A percentile compares a stretch with the other conserved stretches of the same genome.
phyloP scores from a whole-genome alignment of 2,797 vertebrate species.

The Momotus momota region DNA sequence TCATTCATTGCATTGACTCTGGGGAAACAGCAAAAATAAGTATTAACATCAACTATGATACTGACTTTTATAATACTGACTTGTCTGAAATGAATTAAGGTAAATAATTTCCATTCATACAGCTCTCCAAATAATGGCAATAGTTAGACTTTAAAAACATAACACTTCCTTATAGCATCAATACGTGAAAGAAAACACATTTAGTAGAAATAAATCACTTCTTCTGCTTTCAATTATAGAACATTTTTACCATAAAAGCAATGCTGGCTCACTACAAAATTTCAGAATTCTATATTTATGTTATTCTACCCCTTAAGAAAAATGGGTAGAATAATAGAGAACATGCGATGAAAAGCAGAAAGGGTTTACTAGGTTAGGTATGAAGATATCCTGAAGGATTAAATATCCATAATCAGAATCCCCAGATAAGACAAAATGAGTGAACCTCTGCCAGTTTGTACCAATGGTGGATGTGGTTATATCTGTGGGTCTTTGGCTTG shows the following conservation, averaged over 20 bases:
- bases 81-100: background rate
- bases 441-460: background rate
- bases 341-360: background rate
- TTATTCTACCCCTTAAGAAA: background rate
- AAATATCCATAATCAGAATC: background rate
- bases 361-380: background rate
- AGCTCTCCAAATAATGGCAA: background rate
- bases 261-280: background rate
- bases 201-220: background rate
- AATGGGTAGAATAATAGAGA: background rate
- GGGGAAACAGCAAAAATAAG: background rate
- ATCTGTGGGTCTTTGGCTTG: background rate
- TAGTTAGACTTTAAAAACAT: background rate
- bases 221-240: background rate
- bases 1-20: background rate
- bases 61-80: background rate
- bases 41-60: background rate
- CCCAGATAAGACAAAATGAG: background rate
- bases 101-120: background rate
- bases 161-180: background rate
- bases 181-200: background rate
- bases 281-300: background rate
- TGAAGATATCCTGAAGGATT: background rate
- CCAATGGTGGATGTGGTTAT: background rate
- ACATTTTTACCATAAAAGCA: background rate